These are phyloP conservation scores for Syngnathoides biaculeatus DNA, from an alignment of 2,113 vertebrate genomes.

Conservation along the genomic window DNA sequence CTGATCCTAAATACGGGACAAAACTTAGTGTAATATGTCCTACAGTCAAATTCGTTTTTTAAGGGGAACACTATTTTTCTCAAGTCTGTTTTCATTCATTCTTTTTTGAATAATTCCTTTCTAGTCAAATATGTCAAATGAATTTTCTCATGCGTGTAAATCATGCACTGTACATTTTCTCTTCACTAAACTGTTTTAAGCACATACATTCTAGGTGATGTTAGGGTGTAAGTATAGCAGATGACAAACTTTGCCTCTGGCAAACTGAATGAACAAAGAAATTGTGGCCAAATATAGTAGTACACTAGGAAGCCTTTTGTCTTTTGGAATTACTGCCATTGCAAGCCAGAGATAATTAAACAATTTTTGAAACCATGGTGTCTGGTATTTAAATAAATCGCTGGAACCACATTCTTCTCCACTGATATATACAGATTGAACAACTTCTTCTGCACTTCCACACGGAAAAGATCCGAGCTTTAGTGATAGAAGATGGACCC, in stretches of 20 bases:
- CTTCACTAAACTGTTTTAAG: neutral
- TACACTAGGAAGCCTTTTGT: neutral
- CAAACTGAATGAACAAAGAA: neutral
- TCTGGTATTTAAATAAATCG: neutral
- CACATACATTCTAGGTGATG: neutral
- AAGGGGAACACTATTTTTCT: too few relatives aligned
- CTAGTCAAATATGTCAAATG: neutral
- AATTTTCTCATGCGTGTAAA: neutral
- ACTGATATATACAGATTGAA: slow-evolving; percentile 25
- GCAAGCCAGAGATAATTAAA: neutral
- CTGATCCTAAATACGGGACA: too few relatives aligned
- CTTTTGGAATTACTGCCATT: neutral
- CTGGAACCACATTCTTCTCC: neutral
- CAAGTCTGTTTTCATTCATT: too few relatives aligned
- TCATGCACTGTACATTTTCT: neutral
- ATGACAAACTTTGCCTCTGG: neutral
- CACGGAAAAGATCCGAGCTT: neutral
- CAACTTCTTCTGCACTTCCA: neutral
- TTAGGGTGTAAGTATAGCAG: too few relatives aligned
- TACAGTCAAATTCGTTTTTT: too few relatives aligned
- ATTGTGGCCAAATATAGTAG: neutral
- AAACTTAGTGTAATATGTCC: too few relatives aligned
- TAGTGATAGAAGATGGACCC: slow-evolving; percentile 6
- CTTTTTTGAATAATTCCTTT: too few relatives aligned
- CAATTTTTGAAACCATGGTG: neutral